Conservation (phyloP, 1,140 invertebrate species). For the Dendroctonus valens region DNA sequence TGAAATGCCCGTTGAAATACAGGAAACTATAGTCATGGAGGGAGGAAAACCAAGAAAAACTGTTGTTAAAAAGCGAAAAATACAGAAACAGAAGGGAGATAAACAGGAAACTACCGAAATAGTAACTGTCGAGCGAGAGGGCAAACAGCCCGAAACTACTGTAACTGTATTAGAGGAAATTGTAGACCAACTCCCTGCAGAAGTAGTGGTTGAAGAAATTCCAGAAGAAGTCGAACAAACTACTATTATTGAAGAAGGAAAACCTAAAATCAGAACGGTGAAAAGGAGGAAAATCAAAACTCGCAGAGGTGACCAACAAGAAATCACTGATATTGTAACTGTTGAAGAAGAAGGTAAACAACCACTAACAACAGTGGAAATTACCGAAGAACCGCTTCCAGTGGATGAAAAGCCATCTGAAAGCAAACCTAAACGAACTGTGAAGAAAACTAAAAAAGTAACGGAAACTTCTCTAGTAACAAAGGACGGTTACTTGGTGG, state of each 20-base stretch:
- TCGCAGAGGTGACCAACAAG: conserved; percentile 26
- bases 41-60: conserved; percentile 21
- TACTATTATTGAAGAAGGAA: conserved; percentile 36
- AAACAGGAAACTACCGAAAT: conserved; percentile 43
- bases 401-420: neutral
- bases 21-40: conserved; percentile 33
- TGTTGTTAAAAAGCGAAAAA: conserved; percentile 36
- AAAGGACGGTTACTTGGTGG: conserved; percentile 35
- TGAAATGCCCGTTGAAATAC: conserved; percentile 37
- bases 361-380: conserved; percentile 49
- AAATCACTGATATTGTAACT: conserved; percentile 38
- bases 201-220: conserved; percentile 39
- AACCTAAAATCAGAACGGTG: conserved; percentile 23
- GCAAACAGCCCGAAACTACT: conserved; percentile 40
- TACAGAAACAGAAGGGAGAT: conserved; percentile 42
- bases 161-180: conserved; percentile 42
- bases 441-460: conserved; percentile 38
- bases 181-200: neutral
- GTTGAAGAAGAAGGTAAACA: conserved; percentile 46
- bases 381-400: conserved; percentile 38
- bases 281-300: conserved; percentile 23
- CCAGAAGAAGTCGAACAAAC: conserved; percentile 41
- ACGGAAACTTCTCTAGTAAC: conserved; percentile 31
- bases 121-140: conserved; percentile 43
- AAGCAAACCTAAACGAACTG: conserved; percentile 24